Evolutionary conservation across 2,888 invertebrate genomes (phyloP).

Genomic region (Amiota communis): DNA sequence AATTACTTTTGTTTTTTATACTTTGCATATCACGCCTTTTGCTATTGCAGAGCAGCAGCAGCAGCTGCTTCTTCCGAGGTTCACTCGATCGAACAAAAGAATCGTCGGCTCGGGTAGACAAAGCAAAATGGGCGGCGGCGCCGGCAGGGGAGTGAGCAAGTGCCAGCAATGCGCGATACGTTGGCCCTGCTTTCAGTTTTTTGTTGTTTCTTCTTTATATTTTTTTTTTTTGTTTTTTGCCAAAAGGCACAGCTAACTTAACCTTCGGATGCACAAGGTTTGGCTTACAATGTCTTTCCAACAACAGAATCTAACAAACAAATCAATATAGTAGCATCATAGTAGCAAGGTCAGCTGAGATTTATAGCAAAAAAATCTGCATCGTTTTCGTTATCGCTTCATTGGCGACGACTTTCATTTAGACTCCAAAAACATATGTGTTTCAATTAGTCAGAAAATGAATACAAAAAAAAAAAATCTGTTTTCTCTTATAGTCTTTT

Average conservation of each 20-base stretch:
- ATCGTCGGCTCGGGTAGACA: slow-evolving; percentile 19
- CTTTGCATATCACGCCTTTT: slow-evolving; percentile 46
- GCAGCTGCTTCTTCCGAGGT: slow-evolving; percentile 28
- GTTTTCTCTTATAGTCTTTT: too few species aligned
- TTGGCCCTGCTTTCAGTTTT: slow-evolving; percentile 42
- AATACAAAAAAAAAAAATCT: too few species aligned
- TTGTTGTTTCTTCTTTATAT: slow-evolving; percentile 19
- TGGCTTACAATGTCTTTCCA: too few species aligned
- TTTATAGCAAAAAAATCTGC: too few species aligned
- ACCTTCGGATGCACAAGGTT: slow-evolving; percentile 54
- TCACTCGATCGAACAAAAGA: slow-evolving; percentile 35
- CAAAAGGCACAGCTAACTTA: slow-evolving; percentile 51
- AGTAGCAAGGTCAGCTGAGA: too few species aligned
- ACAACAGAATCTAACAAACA: too few species aligned
- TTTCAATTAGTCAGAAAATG: too few species aligned
- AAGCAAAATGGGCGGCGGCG: background rate
- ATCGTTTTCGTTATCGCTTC: too few species aligned
- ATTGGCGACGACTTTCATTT: too few species aligned
- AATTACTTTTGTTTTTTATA: slow-evolving; percentile 10
- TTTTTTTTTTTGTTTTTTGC: slow-evolving; percentile 29
- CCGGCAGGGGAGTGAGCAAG: slow-evolving; percentile 13
- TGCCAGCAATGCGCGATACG: slow-evolving; percentile 14
- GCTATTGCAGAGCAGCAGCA: slow-evolving; percentile 40
- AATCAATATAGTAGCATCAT: too few species aligned
- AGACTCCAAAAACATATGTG: too few species aligned